Evolutionary conservation across 2,113 vertebrate genomes (phyloP).

Genomic region (Paralichthys olivaceus): DNA sequence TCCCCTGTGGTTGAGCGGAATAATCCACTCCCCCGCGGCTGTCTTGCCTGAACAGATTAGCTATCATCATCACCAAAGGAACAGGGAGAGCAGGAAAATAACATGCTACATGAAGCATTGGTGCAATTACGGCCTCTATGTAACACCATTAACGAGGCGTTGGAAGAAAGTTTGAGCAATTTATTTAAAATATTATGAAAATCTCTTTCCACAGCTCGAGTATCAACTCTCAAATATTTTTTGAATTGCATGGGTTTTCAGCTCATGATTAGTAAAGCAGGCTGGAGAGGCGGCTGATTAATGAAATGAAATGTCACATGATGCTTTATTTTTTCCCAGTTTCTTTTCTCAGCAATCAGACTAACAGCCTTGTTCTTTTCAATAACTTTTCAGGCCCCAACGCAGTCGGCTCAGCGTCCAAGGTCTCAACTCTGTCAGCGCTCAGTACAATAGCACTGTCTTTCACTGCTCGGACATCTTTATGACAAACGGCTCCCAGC

Average conservation of each 20-base stretch:
- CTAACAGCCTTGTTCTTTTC: conserved; percentile 54
- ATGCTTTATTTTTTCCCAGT: background rate
- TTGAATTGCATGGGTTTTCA: conserved; percentile 21
- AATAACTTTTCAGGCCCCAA: conserved; percentile 86
- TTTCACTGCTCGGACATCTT: conserved; percentile 97
- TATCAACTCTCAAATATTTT: background rate
- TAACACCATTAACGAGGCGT: conserved; percentile 11
- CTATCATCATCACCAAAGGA: conserved; percentile 31
- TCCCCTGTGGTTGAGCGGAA: conserved; percentile 32
- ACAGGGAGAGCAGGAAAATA: conserved; percentile 35
- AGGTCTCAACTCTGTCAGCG: conserved; percentile 93
- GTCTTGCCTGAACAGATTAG: conserved; percentile 37
- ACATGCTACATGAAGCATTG: conserved; percentile 39
- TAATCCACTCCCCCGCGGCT: conserved; percentile 41
- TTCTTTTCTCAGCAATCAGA: background rate
- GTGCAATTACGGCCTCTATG: conserved; percentile 26
- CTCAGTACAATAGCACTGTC: conserved; percentile 97
- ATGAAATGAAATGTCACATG: conserved; percentile 2
- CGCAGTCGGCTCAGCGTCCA: conserved; percentile 91
- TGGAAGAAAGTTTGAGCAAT: conserved; percentile 23
- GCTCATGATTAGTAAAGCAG: conserved; percentile 25
- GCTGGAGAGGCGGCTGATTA: background rate
- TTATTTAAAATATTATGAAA: conserved; percentile 9
- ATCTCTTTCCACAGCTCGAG: background rate
- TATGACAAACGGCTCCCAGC: conserved; percentile 88